These are phyloP conservation scores for Aeoliscus strigatus DNA, from an alignment of 2,797 vertebrate genomes.

Conservation along the genomic window DNA sequence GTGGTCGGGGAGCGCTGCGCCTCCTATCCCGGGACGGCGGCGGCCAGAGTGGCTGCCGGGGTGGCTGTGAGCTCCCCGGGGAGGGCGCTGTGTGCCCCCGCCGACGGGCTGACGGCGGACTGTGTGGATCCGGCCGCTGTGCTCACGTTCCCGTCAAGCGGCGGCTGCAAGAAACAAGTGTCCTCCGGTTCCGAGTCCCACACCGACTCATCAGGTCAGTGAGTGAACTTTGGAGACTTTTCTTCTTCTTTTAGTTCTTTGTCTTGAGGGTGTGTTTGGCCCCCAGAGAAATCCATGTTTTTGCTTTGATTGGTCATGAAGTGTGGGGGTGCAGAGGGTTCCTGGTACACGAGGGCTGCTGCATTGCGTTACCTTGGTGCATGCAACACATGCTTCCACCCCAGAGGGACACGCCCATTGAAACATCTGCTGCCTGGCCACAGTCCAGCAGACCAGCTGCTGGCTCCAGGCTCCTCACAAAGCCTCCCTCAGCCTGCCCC, in stretches of 20 bases:
- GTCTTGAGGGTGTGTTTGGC: background rate
- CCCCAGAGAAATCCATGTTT: too few species aligned
- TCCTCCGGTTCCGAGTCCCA: slow-evolving; percentile 88
- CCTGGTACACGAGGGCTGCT: slow-evolving; percentile 56
- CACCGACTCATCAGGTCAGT: slow-evolving; percentile 90
- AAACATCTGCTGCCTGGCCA: slow-evolving; percentile 68
- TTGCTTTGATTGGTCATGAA: slow-evolving; percentile 3
- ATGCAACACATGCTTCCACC: slow-evolving; percentile 64
- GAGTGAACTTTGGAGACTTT: too few species aligned
- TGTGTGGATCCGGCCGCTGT: slow-evolving; percentile 82
- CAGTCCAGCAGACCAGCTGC: slow-evolving; percentile 66
- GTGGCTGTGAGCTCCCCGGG: slow-evolving; percentile 30
- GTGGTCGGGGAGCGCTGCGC: slow-evolving; percentile 80
- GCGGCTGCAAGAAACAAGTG: slow-evolving; percentile 77
- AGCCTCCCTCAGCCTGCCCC: slow-evolving; percentile 20
- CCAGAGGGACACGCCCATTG: slow-evolving; percentile 58
- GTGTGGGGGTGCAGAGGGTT: slow-evolving; percentile 2
- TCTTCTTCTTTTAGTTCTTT: too few species aligned
- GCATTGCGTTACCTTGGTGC: slow-evolving; percentile 72
- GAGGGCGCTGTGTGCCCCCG: slow-evolving; percentile 49
- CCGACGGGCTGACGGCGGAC: slow-evolving; percentile 67
- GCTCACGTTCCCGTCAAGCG: slow-evolving; percentile 76
- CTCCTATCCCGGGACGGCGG: slow-evolving; percentile 50
- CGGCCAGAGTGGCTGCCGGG: slow-evolving; percentile 33
- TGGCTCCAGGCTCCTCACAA: slow-evolving; percentile 47